Base-by-base conservation (phyloP, 2,113 vertebrate species). In the Naja naja region DNA sequence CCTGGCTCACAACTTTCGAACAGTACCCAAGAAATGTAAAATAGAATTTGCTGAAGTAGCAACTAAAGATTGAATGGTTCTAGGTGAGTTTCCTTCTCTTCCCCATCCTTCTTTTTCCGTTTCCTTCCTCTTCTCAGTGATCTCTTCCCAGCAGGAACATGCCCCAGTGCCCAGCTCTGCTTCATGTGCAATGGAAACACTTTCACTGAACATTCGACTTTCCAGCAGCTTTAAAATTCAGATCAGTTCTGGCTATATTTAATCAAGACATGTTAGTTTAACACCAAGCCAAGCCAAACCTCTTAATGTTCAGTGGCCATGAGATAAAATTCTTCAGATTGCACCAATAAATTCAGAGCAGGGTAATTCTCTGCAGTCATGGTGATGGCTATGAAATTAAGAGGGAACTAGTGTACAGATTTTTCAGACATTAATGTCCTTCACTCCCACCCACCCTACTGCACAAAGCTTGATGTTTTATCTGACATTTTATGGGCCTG, bases 231-330 rank as follows among this genome's bases (percentile, higher is more conserved):
- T 98, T 97, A 97, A 96, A 97, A 98, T 98, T 97, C 97, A 97
- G 96, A 97, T 97, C 97, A 97, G 97, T 95, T 96, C 95, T 96
- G 96, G 94, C 95, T 95, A 96, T 97, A 97, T 98, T 98, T 98
- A 98, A 98, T 97, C 95, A 94, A 96, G 97, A 97, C 96, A 96
- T 98, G 97, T 98, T 98, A 96, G 96, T 98, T 98, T 98, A 98
- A 98, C 98, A 97, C 95, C 97, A 97, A 96, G 97, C 97, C 97
- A 97, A 96, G 96, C 92, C 95, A 97, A 97, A 97, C 97, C 97
- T 98, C 97, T 98, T 95, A 98, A 97, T 97, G 97, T 97, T 97
- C 97, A 97, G 94, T 97, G 96, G 93, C 96, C 96, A 93, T 95
- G 95, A 96, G 96, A 97, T 97, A 98, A 97, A 97, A 97, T 97